Evolutionary conservation across 1,140 invertebrate genomes (phyloP), one percentile per base, ranked within the genome.

Genomic region (Meloidogyne exigua): DNA sequence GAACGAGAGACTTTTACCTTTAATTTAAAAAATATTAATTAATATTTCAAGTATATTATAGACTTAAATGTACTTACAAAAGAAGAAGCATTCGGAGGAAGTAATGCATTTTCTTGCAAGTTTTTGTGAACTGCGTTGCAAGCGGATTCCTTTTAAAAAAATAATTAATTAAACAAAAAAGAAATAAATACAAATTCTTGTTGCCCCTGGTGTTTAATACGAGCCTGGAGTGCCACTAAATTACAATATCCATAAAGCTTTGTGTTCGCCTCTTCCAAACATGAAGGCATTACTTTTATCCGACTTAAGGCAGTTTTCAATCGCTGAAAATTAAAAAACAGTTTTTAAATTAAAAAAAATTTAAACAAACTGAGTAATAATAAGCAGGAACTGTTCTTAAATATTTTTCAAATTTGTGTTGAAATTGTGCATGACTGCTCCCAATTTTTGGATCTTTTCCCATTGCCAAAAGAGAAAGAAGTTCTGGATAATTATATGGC

Each of bases 401-500:
- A 86, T 98, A 99, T 88, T 93, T 93, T 77, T 94, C 93, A 89
- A 98, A 97, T 71, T 93, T 92, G 66, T 91, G 90, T 83, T 93
- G 91, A 92, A 94, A 95, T 94, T 36, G 94, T 91, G 88, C 92
- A 92, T 86, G 96, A 4, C 93, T 93, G 89, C 96, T 97, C 84
- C 93, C 91, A 76, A 94, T 91, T 87, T 95, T 94, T 36, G 95
- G 91, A 86, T 96, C 94, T 49, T 84, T 84, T 12, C 98, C 88
- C 85, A 98, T 95, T 88, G 98, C 89, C 12, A 99, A 88, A 9
- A 99, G 89, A 12, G 95, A 94, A 80, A 98, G 88, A 13, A 99
- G 89, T 9, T 95, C 92, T 12, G 96, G 96, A 90, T 99, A 99
- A 89, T 99, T 99, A 88, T 99, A 99, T 42, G 96, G 96, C 91